These are phyloP conservation scores for Huso huso DNA, from an alignment of 2,797 vertebrate genomes.

Conservation along the genomic window DNA sequence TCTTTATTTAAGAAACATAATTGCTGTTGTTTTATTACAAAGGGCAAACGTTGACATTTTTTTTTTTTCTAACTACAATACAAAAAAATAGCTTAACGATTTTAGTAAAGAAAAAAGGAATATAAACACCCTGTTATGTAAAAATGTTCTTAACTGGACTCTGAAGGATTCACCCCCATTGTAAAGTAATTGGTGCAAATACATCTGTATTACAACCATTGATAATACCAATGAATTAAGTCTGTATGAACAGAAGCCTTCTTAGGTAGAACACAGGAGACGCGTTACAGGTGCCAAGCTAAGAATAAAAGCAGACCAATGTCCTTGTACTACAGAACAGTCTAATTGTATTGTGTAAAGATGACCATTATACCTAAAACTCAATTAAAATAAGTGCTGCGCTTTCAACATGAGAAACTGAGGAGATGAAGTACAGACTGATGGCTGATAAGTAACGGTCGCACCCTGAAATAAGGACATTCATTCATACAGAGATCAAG, in stretches of 20 bases:
- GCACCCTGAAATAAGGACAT: too few species aligned
- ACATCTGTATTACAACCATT: background rate
- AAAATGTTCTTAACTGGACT: too few species aligned
- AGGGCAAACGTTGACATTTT: too few species aligned
- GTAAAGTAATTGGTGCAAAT: background rate
- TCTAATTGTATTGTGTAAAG: slow-evolving; percentile 61
- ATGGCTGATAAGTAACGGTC: slow-evolving; percentile 44
- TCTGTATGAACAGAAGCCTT: slow-evolving; percentile 48
- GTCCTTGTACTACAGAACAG: slow-evolving; percentile 37
- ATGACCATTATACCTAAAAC: slow-evolving; percentile 47
- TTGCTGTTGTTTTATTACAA: too few species aligned
- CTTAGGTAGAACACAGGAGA: slow-evolving; percentile 45
- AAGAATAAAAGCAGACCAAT: slow-evolving; percentile 35
- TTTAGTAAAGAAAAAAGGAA: too few species aligned
- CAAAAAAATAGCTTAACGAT: background rate
- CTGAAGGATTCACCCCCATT: background rate
- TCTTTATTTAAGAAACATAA: too few species aligned
- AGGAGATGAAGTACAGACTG: slow-evolving; percentile 15
- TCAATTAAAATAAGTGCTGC: slow-evolving; percentile 50
- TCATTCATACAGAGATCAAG: too few species aligned
- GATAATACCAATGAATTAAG: slow-evolving; percentile 2
- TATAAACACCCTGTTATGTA: too few species aligned
- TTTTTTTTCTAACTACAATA: too few species aligned
- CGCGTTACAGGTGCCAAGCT: slow-evolving; percentile 48
- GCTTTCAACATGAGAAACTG: slow-evolving; percentile 29